phyloP scores from a whole-genome alignment of 2,888 invertebrate species.

The Serripes groenlandicus region DNA sequence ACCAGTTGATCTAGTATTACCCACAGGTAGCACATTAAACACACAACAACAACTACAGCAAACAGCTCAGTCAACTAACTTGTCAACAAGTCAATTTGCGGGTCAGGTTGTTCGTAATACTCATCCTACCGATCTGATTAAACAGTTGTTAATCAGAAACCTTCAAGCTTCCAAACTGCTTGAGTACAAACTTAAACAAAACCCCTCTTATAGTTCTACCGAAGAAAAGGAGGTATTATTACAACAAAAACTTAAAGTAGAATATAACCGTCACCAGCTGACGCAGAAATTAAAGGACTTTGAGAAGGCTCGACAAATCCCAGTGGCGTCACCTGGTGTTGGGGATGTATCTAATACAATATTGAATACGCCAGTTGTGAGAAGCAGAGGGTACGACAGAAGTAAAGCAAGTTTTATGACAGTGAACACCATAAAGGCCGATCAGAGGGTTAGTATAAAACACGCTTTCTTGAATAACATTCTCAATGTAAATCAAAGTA shows the following conservation, averaged over 20 bases:
- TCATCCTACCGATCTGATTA: slow-evolving; percentile 12
- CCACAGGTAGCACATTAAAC: background rate
- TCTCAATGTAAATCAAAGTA: too few species aligned
- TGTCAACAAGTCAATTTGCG: background rate
- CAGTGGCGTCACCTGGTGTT: slow-evolving; percentile 2
- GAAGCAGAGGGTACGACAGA: background rate
- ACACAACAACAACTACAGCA: background rate
- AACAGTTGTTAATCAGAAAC: slow-evolving; percentile 21
- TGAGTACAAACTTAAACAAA: slow-evolving; percentile 6
- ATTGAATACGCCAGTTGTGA: background rate
- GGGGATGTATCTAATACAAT: background rate
- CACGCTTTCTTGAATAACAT: too few species aligned
- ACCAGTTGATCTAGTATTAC: background rate
- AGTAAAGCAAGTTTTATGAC: slow-evolving; percentile 23
- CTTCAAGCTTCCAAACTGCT: background rate
- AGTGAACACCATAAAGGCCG: background rate
- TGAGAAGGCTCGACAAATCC: background rate
- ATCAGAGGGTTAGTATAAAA: slow-evolving; percentile 20
- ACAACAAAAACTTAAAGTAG: background rate
- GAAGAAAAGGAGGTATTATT: slow-evolving; percentile 15
- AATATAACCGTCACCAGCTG: background rate
- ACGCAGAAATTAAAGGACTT: background rate
- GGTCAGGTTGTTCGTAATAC: background rate
- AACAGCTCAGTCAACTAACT: background rate
- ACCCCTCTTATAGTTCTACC: background rate